These are phyloP conservation scores for Rhea pennata DNA, from an alignment of 2,113 vertebrate genomes.

Conservation along the genomic window DNA sequence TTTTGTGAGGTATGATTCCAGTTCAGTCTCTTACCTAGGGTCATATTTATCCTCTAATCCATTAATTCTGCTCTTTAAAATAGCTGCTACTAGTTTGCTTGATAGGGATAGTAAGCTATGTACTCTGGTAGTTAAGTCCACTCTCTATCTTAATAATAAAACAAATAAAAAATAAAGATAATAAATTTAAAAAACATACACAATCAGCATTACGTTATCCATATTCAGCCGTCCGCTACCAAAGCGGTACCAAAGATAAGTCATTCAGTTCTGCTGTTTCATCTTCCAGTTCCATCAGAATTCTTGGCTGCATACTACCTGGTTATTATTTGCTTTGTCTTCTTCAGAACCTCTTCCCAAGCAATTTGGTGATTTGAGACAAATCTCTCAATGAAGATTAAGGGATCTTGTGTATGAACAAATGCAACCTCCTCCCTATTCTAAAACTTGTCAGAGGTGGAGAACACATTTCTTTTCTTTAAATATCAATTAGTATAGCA, in stretches of 20 bases:
- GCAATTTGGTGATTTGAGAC: neutral
- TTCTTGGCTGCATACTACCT: neutral
- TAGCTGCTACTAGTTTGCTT: neutral
- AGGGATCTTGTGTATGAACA: neutral
- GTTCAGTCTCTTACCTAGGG: neutral
- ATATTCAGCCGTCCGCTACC: neutral
- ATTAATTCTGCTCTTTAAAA: neutral
- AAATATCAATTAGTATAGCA: neutral
- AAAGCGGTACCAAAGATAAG: neutral
- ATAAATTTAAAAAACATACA: neutral
- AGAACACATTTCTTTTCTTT: neutral
- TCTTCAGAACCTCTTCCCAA: neutral
- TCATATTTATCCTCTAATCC: neutral
- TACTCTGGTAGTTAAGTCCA: neutral
- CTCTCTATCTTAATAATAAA: neutral
- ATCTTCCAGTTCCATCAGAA: neutral
- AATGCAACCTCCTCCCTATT: neutral
- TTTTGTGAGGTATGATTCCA: neutral
- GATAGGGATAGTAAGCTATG: neutral
- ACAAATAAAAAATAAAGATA: neutral
- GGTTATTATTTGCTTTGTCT: neutral
- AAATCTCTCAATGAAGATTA: neutral
- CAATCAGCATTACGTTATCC: neutral
- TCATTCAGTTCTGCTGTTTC: neutral
- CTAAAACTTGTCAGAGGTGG: neutral